Base-by-base conservation (phyloP, 2,888 invertebrate species). In the Caenorhabditis japonica region DNA sequence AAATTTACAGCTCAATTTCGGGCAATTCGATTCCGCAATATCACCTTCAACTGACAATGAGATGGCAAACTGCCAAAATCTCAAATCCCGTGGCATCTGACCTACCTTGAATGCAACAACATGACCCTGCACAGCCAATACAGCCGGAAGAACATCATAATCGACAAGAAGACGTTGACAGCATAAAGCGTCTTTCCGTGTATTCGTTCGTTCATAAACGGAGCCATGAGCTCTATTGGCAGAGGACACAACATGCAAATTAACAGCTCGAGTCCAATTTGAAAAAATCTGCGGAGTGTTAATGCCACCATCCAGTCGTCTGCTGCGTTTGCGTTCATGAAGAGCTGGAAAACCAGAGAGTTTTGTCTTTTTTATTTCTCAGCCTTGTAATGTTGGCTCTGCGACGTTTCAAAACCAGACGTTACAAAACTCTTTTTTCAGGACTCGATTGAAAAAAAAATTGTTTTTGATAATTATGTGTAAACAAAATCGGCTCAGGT, bases 251-350 rank as follows among this genome's bases (percentile, higher is more conserved):
- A 92, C 87, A 95, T 95, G 90, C 99, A 99, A 88, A 97, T 94
- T 84, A 92, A 90, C 86, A 99, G 91, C 90, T 99, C 97, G 88
- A 95, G 91, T 0, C 38, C 38, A 21, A 70, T 75, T 43, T 55
- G 53, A n/a, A 25, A 39, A 15, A 43, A 55, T 89, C 97, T 92
- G 90, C 95, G 94, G 27, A 52, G 53, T 12, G 78, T 75, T 21
- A 80, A 23, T 3, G 97, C 97, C 90, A 99, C 99, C 89, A 97
- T 92, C 99, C 99, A 99, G 91, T 99, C 99, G 90, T 99, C 99
- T 82, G 97, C 96, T 91, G 97, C 97, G 91, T 99, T 99, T 92
- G 99, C 97, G 91, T 97, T 96, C 94, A 97, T 97, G 91, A 97
- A 99, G 91, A 99, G 92, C 70, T 60, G 44, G 34, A 60, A 69